Evolutionary conservation across 64 coral and sea anemone genomes (phyloP), one percentile per base, ranked within the genome.

Genomic region (Hydrozoanthus tunicans): DNA sequence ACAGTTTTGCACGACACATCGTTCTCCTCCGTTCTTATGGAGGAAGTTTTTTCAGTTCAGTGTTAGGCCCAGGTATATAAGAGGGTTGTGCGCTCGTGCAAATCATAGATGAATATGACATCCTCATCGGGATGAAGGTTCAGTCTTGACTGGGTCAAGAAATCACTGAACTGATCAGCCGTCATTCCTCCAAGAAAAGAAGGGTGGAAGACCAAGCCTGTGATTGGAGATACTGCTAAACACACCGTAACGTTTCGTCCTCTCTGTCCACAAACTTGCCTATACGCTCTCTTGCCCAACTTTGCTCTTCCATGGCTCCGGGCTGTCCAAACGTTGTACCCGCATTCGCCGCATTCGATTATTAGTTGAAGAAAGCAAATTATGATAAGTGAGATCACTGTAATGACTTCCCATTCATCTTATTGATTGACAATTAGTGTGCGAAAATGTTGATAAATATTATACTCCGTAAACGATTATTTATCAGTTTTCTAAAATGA

Each of bases 11-110:
- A 20, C 20, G 20, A 20, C 20, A 20, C 20, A 20, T 20, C 20
- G 20, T 20, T 20, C 20, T 20, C 20, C 20, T 20, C 20, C 20
- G 20, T 20, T 20, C 20, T 20, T 43, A 43, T 43, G 32, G 32
- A 43, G 32, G 91, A 2, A 89, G 79, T 59, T 69, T 93, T 32
- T 93, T 79, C 32, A 93, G 57, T 58, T 93, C 82, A 4, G 91
- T 89, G 20, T 91, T 91, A 10, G 43, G 7, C 73, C 88, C 12
- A 81, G 56, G 72, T 70, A 70, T 70, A 70, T 51, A 20, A 79
- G 78, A 56, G 70, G 70, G 43, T 53, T 60, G 63, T 91, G 90
- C 6, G 90, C 90, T 70, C 51, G 79, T 81, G 78, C 79, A 54
- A 62, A 9, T 92, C 79, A 43, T 92, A 92, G 59, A 92, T 92